These are phyloP conservation scores for Lasioglossum villosulum DNA, from an alignment of 2,888 invertebrate genomes.

Conservation along the genomic window DNA sequence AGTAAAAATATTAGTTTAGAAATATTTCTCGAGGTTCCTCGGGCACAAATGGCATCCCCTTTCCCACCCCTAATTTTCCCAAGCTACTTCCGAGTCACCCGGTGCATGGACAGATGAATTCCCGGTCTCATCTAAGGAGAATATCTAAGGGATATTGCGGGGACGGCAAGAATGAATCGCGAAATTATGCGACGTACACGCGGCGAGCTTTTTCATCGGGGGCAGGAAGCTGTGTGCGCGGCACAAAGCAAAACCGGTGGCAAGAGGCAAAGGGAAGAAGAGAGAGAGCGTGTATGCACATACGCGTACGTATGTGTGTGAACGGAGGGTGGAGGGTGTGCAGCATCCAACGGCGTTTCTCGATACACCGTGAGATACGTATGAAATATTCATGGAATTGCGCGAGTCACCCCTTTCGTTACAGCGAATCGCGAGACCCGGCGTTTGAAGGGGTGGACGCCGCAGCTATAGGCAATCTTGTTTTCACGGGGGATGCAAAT, in stretches of 20 bases:
- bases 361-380: conserved; percentile 56
- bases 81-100: neutral
- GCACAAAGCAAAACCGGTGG: conserved; percentile 18
- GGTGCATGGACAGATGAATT: conserved; percentile 8
- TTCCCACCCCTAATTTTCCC: neutral
- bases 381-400: conserved; percentile 64
- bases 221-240: neutral
- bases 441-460: conserved; percentile 22
- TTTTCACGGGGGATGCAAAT: conserved; percentile 58
- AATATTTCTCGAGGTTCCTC: neutral
- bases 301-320: neutral
- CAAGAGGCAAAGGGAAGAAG: too few species aligned
- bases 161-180: conserved; percentile 20
- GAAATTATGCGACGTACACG: conserved; percentile 41
- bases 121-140: conserved; percentile 5
- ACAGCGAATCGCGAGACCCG: conserved; percentile 39
- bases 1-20: too few species aligned
- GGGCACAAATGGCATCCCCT: neutral
- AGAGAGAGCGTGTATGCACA: neutral
- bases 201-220: conserved; percentile 36
- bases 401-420: conserved; percentile 51
- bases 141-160: conserved; percentile 21
- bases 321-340: neutral
- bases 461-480: conserved; percentile 45
- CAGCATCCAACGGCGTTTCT: conserved; percentile 32